Percentiles rank a stretch among this genome's conserved stretches.
Conservation (phyloP, 2,113 vertebrate species). For the Sporophila hypoxantha region DNA sequence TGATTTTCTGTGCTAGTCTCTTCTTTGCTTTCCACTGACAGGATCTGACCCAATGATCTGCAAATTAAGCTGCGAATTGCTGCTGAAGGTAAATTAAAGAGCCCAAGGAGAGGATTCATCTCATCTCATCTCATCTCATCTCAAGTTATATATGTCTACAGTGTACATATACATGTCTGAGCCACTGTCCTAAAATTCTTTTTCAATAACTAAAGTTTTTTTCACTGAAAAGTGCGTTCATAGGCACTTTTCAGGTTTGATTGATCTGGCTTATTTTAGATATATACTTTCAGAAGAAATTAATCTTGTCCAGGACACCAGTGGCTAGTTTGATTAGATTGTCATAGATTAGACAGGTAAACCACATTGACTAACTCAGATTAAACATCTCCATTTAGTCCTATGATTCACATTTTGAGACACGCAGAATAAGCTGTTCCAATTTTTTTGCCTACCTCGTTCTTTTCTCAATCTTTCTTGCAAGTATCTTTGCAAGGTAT, state of each 20-base stretch:
- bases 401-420: neutral
- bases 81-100: neutral
- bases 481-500: neutral
- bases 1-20: neutral
- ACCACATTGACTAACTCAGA: neutral
- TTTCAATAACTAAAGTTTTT: neutral
- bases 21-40: neutral
- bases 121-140: neutral
- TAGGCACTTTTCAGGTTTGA: neutral
- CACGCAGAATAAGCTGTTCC: neutral
- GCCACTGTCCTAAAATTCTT: neutral
- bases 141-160: neutral
- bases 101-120: neutral
- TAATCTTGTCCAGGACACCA: neutral
- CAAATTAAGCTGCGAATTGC: neutral
- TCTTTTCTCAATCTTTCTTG: neutral
- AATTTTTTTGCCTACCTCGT: neutral
- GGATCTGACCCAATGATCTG: neutral
- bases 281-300: neutral
- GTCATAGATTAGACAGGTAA: neutral
- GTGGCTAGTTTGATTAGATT: neutral
- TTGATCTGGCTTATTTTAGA: neutral
- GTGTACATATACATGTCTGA: neutral
- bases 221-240: neutral
- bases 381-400: neutral